phyloP scores from a whole-genome alignment of 2,113 vertebrate genomes.

The Gorsachius goisagi region DNA sequence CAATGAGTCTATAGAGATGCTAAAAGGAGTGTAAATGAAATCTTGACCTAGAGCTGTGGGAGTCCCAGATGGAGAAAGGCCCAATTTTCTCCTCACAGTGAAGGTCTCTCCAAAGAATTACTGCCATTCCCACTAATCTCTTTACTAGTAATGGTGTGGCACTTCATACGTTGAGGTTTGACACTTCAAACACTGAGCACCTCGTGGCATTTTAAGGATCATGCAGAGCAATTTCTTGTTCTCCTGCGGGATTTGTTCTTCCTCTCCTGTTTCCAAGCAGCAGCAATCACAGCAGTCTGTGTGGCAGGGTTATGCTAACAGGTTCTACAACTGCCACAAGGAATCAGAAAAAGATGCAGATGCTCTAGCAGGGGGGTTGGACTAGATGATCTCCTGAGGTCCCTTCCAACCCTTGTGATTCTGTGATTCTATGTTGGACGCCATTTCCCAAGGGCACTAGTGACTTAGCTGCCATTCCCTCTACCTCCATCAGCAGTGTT shows the following conservation, averaged over 20 bases:
- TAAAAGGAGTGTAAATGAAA: neutral
- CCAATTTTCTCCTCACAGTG: neutral
- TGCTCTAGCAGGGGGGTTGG: too few relatives aligned
- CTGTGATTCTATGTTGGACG: too few relatives aligned
- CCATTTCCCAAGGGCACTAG: neutral
- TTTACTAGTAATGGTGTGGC: neutral
- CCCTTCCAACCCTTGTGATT: too few relatives aligned
- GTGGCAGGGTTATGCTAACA: neutral
- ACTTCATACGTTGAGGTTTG: neutral
- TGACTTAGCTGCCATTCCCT: neutral
- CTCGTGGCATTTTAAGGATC: neutral
- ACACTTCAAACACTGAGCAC: neutral
- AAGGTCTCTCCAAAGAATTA: neutral
- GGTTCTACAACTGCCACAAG: neutral
- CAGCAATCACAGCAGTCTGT: neutral
- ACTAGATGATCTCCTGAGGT: too few relatives aligned
- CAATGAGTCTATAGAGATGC: neutral
- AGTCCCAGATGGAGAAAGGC: neutral
- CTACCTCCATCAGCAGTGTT: rapidly evolving
- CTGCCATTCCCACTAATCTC: neutral
- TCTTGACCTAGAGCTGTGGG: neutral
- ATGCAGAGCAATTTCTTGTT: neutral
- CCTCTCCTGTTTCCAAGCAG: neutral
- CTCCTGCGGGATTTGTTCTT: neutral
- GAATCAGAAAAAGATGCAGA: neutral